Evolutionary conservation across 2,888 invertebrate species (phyloP).

Genomic region (Nemapogon koenigi): DNA sequence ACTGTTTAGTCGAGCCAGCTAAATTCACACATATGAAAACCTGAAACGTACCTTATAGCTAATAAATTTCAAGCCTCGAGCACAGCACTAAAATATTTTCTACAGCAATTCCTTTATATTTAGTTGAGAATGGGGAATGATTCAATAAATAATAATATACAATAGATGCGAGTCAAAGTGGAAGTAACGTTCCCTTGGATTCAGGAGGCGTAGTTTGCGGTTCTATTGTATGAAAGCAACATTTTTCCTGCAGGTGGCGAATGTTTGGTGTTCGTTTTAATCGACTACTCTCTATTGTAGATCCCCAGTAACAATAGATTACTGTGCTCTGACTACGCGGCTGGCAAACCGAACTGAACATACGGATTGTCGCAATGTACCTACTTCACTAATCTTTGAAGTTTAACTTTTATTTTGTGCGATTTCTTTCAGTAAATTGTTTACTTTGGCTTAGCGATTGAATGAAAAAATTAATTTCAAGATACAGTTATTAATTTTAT

Average conservation of each 20-base stretch:
- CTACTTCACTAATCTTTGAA: too few species aligned
- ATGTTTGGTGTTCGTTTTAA: conserved; percentile 36
- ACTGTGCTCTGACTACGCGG: conserved; percentile 26
- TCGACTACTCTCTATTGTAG: conserved; percentile 41
- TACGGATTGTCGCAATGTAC: too few species aligned
- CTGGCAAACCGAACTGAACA: conserved; percentile 9
- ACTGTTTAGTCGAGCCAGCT: too few species aligned
- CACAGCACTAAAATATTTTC: not conserved
- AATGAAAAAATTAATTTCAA: too few species aligned
- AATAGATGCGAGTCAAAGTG: conserved; percentile 22
- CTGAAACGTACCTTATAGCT: too few species aligned
- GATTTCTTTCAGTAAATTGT: too few species aligned
- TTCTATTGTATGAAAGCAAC: conserved; percentile 25
- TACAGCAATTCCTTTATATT: too few species aligned
- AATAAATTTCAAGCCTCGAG: too few species aligned
- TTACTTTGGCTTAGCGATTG: too few species aligned
- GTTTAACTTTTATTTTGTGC: too few species aligned
- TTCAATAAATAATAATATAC: conserved; percentile 24
- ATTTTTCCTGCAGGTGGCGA: conserved; percentile 35
- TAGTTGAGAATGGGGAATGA: conserved; percentile 3
- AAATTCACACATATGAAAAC: too few species aligned
- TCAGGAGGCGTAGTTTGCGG: not conserved
- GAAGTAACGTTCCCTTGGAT: conserved; percentile 19
- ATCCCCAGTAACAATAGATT: conserved; percentile 33
- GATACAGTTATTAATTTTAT: too few species aligned